phyloP scores from a whole-genome alignment of 2,113 vertebrate genomes.

The Nothobranchius kuhntae region DNA sequence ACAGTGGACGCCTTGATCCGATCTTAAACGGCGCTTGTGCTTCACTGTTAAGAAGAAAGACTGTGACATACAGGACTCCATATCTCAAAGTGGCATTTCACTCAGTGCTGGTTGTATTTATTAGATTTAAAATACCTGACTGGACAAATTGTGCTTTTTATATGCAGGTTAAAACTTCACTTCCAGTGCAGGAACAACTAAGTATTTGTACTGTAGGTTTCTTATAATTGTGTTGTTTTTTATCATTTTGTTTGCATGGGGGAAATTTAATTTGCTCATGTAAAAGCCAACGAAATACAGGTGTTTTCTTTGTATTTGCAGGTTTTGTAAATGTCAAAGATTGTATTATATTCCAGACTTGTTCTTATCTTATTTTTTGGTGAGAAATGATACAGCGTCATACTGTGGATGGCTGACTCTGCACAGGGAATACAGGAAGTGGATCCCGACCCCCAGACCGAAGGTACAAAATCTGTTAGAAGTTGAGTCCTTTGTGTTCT shows the following conservation, averaged over 20 bases:
- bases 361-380: slow-evolving; percentile 23
- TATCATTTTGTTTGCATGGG: slow-evolving; percentile 24
- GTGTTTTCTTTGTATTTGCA: slow-evolving; percentile 28
- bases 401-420: slow-evolving; percentile 14
- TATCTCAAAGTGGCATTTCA: slow-evolving; percentile 24
- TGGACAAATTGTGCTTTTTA: slow-evolving; percentile 5
- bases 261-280: not conserved
- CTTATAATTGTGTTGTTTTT: slow-evolving; percentile 6
- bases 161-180: slow-evolving; percentile 4
- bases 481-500: not conserved
- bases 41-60: slow-evolving; percentile 24
- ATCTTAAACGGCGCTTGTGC: slow-evolving; percentile 19
- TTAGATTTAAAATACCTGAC: slow-evolving; percentile 24
- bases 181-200: slow-evolving; percentile 12
- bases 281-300: not conserved
- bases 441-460: slow-evolving; percentile 5
- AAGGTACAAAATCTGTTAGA: slow-evolving; percentile 21
- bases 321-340: slow-evolving; percentile 9
- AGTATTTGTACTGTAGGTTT: slow-evolving; percentile 18
- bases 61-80: slow-evolving; percentile 15
- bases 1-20: slow-evolving; percentile 57
- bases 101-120: slow-evolving; percentile 4
- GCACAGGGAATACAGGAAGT: slow-evolving; percentile 22
- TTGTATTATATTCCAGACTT: slow-evolving; percentile 9
- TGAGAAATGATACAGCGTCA: slow-evolving; percentile 46